Evolutionary conservation across 2,113 vertebrate genomes (phyloP), one percentile per base, ranked within the genome.

Genomic region (Lepus timidus): DNA sequence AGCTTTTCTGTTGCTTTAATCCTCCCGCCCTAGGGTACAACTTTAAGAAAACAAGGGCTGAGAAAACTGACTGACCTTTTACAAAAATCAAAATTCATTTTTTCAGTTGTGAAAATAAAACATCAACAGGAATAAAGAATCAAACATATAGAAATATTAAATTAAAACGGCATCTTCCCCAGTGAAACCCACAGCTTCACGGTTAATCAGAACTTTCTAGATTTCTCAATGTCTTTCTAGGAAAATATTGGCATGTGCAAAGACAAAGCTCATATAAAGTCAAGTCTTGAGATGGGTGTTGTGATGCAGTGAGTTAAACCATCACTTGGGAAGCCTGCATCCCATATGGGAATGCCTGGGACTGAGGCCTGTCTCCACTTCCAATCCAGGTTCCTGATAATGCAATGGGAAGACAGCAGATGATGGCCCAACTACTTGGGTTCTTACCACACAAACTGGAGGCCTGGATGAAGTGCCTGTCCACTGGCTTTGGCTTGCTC

Each of bases 61-160:
- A 74, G 68, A 64, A 93, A 93, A 85, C 1, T 4, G 61, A 52
- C 11, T 73, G 23, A 88, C 74, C 39, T 80, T 94, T 87, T 55
- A 75, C 6, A 88, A 76, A 76, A 74, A 67, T 67, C 11, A 17
- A 17, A 87, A 79, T 96, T 71, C 31, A 84, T 23, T n/a, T 81
- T 82, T 85, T 36, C 78, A 80, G 52, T 85, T 93, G 62, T 22
- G 95, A 23, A 85, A 64, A 9, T 62, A 89, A 81, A 91, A 73
- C 29, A 76, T 64, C 27, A 36, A 33, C 64, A 70, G 58, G 14
- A 80, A 19, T 71, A 2, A 88, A 67, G 75, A 83, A 17, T 16
- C 20, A 93, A 93, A 49, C 10, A 12, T 71, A 27, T 17, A 64
- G 12, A 14, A 85, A 78, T 74, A 71, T 20, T 65, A 80, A 93